Evolutionary conservation across 2,113 vertebrate species (phyloP).

Genomic region (Pandion haliaetus): DNA sequence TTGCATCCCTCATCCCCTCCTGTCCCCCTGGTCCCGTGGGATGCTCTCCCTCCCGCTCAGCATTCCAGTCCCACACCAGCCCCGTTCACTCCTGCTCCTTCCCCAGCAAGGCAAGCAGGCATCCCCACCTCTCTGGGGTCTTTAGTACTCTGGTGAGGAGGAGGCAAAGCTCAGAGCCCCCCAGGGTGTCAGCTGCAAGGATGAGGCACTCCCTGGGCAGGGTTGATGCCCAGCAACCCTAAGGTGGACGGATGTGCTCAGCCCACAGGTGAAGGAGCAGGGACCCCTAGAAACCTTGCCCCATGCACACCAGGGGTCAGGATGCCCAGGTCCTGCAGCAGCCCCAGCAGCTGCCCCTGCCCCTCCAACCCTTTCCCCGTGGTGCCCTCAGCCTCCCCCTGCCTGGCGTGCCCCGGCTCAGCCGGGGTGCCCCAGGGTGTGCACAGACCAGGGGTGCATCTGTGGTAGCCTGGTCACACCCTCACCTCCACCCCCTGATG

Average conservation of each 20-base stretch:
- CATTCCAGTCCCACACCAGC: neutral
- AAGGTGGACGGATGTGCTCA: neutral
- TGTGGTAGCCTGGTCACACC: neutral
- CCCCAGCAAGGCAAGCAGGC: neutral
- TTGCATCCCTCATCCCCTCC: neutral
- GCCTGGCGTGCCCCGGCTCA: neutral
- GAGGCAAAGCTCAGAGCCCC: neutral
- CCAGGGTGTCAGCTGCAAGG: neutral
- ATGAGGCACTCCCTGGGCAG: neutral
- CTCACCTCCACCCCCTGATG: neutral
- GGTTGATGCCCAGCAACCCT: neutral
- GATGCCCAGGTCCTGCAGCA: neutral
- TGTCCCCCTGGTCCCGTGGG: neutral
- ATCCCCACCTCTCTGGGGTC: neutral
- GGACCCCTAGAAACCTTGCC: neutral
- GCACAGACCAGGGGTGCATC: neutral
- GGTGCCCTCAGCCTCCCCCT: neutral
- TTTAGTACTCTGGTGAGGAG: neutral
- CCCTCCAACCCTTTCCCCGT: accelerated
- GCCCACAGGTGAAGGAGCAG: neutral
- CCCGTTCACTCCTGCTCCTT: accelerated
- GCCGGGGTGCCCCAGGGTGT: accelerated
- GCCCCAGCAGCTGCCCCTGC: neutral
- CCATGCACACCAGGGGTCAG: accelerated
- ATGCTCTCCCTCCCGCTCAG: neutral